Percentiles rank a stretch among this genome's conserved stretches.
These are phyloP conservation scores for Pseudopodoces humilis DNA, from an alignment of 2,113 vertebrate genomes.

Conservation along the genomic window DNA sequence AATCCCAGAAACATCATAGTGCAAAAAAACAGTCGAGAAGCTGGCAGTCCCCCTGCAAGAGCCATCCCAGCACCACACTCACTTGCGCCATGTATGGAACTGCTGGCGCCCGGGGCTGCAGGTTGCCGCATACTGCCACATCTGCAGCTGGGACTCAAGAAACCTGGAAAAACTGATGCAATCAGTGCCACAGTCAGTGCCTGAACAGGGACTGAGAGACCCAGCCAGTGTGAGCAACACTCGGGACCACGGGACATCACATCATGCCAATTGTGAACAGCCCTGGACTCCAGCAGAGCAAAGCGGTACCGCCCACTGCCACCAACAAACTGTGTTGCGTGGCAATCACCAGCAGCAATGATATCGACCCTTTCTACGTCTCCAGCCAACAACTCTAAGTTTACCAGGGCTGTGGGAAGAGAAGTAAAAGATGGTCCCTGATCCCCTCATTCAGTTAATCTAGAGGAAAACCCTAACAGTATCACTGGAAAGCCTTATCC, in stretches of 20 bases:
- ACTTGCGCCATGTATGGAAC: fast-evolving
- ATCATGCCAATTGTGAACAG: background rate
- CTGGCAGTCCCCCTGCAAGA: fast-evolving
- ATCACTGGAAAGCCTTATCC: background rate
- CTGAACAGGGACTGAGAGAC: background rate
- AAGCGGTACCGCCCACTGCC: too few relatives aligned
- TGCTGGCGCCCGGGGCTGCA: background rate
- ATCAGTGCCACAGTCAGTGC: fast-evolving
- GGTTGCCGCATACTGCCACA: background rate
- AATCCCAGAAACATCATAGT: too few relatives aligned
- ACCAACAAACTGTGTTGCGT: background rate
- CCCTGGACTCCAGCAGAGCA: background rate
- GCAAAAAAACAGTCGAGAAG: background rate
- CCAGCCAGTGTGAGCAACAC: background rate
- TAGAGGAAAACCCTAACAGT: background rate
- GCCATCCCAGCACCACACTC: fast-evolving
- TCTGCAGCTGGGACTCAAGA: background rate
- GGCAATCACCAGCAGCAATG: background rate
- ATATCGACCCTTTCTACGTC: background rate
- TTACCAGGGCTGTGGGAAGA: background rate
- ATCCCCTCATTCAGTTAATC: background rate
- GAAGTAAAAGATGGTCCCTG: background rate
- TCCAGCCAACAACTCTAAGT: too few relatives aligned
- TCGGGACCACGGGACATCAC: background rate
- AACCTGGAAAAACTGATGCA: background rate